A percentile compares a stretch with the other conserved stretches of the same genome.
phyloP scores from a whole-genome alignment of 2,113 vertebrate species.

The Cranoglanis bouderius region DNA sequence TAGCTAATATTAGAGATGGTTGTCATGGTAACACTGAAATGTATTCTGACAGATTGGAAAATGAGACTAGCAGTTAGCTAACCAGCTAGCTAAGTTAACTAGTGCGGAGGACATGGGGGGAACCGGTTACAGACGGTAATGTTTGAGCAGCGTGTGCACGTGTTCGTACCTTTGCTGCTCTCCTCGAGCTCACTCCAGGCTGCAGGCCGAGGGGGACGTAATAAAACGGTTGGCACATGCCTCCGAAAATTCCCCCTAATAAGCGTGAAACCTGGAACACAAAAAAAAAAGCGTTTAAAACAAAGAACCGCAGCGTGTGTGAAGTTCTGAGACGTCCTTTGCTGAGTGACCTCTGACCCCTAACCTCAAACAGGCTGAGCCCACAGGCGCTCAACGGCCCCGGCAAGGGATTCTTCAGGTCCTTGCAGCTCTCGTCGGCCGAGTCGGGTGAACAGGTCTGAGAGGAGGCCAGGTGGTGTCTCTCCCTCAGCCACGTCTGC shows the following conservation, averaged over 20 bases:
- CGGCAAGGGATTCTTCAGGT: neutral
- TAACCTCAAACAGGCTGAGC: slow-evolving; percentile 71
- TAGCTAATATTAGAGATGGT: neutral
- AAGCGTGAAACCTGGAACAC: slow-evolving; percentile 72
- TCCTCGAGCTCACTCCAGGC: slow-evolving; percentile 36
- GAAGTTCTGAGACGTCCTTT: too few relatives aligned
- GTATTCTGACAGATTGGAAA: neutral
- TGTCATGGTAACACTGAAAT: neutral
- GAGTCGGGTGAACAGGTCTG: neutral
- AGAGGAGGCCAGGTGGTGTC: slow-evolving; percentile 35
- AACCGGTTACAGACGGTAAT: too few relatives aligned
- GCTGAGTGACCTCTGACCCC: neutral
- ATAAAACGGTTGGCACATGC: slow-evolving; percentile 77
- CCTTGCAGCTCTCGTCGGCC: neutral
- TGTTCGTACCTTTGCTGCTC: slow-evolving; percentile 60
- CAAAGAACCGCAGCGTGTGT: neutral
- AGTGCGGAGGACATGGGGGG: neutral
- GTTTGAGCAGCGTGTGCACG: neutral
- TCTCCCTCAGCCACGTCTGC: slow-evolving; percentile 62
- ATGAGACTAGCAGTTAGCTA: too few relatives aligned
- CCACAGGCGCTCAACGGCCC: slow-evolving; percentile 29
- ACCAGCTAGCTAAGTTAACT: too few relatives aligned
- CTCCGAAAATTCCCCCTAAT: slow-evolving; percentile 74
- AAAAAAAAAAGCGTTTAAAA: neutral
- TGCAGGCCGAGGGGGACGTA: slow-evolving; percentile 54